Base-by-base conservation (phyloP, 2,888 invertebrate species). In the Leptothorax acervorum region DNA sequence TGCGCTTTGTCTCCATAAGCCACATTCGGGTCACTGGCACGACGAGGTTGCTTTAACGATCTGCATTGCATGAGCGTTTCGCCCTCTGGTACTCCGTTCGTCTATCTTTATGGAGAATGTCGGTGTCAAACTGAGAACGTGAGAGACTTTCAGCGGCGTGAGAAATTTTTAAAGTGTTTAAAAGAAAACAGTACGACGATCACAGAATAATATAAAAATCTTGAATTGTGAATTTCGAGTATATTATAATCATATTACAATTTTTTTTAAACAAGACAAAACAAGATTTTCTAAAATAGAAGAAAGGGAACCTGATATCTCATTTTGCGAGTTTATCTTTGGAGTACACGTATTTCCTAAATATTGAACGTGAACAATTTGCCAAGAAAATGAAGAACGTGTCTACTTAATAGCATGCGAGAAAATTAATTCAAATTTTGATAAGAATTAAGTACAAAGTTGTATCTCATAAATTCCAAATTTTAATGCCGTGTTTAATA, bases 31-130 rank as follows among this genome's bases (percentile, higher is more conserved):
- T 93, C 91, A 91, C 89, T 89, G 85, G 88, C 83, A 87, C 87
- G 87, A 87, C 86, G 88, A 87, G 88, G 88, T 83, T 87, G 88
- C 90, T 91, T 92, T 90, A 92, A 92, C 91, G 90, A 93, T 93
- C 90, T 90, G 92, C 91, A 91, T 92, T 91, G 87, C 92, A 91
- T 86, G 91, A 92, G 89, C 89, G 85, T 88, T 89, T 89, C 74
- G 88, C 85, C 85, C 86, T 75, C 84, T 63, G 83, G 73, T 42
- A 65, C 53, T 71, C 23, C 48, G 68, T 84, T 60, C 57, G 78
- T 66, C 83, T 65, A 48, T 60, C 28, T 60, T 28, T 31, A 45
- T 76, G 45, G n/a, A 53, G 63, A 42, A 63, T 42, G 31, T 42
- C 53, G 53, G 55, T 55, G 78, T 39, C 45, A 63, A 68, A 78